Percentiles rank a stretch among this genome's conserved stretches.
These are phyloP conservation scores for Zygogramma bicolorata DNA, from an alignment of 2,888 invertebrate species.

Conservation along the genomic window DNA sequence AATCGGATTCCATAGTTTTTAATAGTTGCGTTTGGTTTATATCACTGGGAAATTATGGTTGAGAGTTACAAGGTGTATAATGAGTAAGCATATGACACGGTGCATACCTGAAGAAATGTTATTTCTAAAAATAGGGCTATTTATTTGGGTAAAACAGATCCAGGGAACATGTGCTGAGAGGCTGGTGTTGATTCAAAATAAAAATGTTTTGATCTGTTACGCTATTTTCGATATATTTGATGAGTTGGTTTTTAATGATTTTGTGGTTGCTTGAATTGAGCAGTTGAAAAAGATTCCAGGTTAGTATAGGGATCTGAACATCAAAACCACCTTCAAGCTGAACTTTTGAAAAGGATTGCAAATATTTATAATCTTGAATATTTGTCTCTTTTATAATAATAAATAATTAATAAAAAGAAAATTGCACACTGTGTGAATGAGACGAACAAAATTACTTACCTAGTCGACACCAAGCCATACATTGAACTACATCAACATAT, in stretches of 20 bases:
- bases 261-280: too few relatives aligned
- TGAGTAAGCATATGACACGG: constrained; percentile 39
- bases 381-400: too few relatives aligned
- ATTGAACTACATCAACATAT: too few relatives aligned
- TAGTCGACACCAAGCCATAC: too few relatives aligned
- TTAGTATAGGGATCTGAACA: too few relatives aligned
- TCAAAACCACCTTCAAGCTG: too few relatives aligned
- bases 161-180: background rate
- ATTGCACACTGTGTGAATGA: too few relatives aligned
- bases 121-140: constrained; percentile 28
- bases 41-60: constrained; percentile 32
- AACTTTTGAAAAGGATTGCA: too few relatives aligned
- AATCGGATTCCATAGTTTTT: constrained; percentile 52
- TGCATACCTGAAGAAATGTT: constrained; percentile 31
- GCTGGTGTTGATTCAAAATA: background rate
- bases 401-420: too few relatives aligned
- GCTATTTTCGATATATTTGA: background rate
- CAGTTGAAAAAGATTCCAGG: too few relatives aligned
- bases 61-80: constrained; percentile 37
- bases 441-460: too few relatives aligned
- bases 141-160: constrained; percentile 8
- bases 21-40: constrained; percentile 53
- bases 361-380: too few relatives aligned
- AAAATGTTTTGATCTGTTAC: background rate
- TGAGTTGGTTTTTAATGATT: background rate